Conservation (phyloP, 2,113 vertebrate species). For the Cacatua alba region DNA sequence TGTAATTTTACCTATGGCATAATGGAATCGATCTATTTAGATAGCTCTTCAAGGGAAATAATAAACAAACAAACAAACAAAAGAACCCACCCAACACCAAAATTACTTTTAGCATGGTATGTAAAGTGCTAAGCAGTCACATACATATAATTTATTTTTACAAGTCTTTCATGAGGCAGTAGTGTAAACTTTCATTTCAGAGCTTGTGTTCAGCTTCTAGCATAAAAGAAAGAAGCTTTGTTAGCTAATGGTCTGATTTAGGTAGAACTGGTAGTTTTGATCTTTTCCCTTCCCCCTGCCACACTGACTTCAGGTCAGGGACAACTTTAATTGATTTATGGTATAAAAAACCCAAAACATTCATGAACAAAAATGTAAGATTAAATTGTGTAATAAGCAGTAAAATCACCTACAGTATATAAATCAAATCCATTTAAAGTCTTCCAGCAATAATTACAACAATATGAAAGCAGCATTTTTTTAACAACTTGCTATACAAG, state of each 20-base stretch:
- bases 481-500: neutral
- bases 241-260: neutral
- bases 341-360: neutral
- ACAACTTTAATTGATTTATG: neutral
- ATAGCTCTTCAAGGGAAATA: neutral
- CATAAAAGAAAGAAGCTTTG: neutral
- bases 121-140: neutral
- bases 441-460: neutral
- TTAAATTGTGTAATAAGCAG: neutral
- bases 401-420: neutral
- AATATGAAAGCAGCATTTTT: neutral
- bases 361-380: neutral
- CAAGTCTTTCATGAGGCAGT: neutral
- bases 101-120: neutral
- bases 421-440: neutral
- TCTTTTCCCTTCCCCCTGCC: neutral
- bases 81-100: fast-evolving
- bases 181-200: neutral
- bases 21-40: neutral
- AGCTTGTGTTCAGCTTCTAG: neutral
- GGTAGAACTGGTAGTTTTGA: neutral
- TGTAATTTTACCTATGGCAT: neutral
- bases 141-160: neutral
- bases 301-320: neutral
- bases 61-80: fast-evolving